Evolutionary conservation across 2,797 vertebrate species (phyloP), one percentile per base, ranked within the genome.

Genomic region (Falco berigora): DNA sequence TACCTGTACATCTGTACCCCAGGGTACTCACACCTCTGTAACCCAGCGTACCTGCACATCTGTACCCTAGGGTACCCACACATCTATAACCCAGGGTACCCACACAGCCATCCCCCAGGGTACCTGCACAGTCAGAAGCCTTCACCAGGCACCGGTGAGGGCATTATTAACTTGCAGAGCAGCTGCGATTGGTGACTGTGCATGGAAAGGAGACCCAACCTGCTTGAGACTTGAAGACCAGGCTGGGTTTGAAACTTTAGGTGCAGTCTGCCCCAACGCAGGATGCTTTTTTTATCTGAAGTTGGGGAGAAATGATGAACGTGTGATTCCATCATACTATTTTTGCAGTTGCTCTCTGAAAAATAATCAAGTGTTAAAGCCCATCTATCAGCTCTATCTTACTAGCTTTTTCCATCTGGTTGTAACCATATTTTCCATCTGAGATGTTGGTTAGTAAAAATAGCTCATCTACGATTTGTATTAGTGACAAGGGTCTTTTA

Each of bases 111-210:
- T 32, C 30, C 47, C 49, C 20, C 40, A 4, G 12, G 25, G 10
- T 8, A 16, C 8, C 49, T 3, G 5, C n/a, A 38, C 16, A 12
- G 23, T 14, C 9, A 3, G 75, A 36, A 69, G 27, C 46, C 61
- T 52, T 63, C 38, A 32, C 21, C 27, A 66, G 67, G 50, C 17
- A 22, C 53, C 8, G 3, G 50, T 0, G 0, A 79, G 36, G 10
- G 6, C 1, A 1, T 38, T 78, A 53, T 0, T 73, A 72, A 61
- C 38, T 32, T 44, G 36, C 50, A 50, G 62, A 78, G 74, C 58
- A 62, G 50, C 32, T 1, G 19, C 46, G 34, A 2, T 7, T 30
- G 28, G 38, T 79, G 71, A 66, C 12, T 0, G 0, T 0, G 2
- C 4, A 5, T 0, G 1, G n/a, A 50, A 86, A 36, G 30, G n/a